Base-by-base conservation (phyloP, 2,888 invertebrate genomes). In the Strigamia transsilvanica region DNA sequence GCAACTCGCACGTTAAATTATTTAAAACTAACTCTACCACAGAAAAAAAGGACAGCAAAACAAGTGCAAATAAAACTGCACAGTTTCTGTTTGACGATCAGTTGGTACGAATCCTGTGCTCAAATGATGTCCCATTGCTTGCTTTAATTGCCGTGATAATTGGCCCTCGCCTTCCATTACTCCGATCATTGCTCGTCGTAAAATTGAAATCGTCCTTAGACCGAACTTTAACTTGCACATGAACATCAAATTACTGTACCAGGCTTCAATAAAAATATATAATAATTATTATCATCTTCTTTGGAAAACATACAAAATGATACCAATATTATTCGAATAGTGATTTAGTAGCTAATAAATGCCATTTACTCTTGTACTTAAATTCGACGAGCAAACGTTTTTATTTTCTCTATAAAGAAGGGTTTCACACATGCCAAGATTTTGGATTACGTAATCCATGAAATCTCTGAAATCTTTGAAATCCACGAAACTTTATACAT, bases 61-160 rank as follows among this genome's bases (percentile, higher is more conserved):
- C 56, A 56, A 56, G 56, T 18, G 56, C 56, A 18, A 56, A 56
- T 56, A 56, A 56, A 56, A 56, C n/a, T 56, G 56, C 56, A 56
- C 56, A 18, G 12, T 46, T 46, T 46, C 15, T 46, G 56, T 18
- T 56, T 56, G n/a, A 56, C 56, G 56, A 56, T 56, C 56, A 18
- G 56, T 56, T 56, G 56, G 73, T 73, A 27, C 73, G 27, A 73
- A 73, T 73, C 32, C 73, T 18, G 56, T n/a, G 56, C 73, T 73
- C 27, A 73, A 73, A 73, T 73, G 27, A 73, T 73, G 73, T 73
- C 27, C 73, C 73, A 73, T 73, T 73, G 73, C 73, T 32, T 73
- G 73, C 73, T 73, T 73, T 73, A 73, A 73, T 73, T 73, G 73
- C 27, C 73, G 73, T n/a, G 73, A 73, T 73, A 73, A 73, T 73